Conservation (phyloP, 2,888 invertebrate species). For the Lochmaea crataegi region DNA sequence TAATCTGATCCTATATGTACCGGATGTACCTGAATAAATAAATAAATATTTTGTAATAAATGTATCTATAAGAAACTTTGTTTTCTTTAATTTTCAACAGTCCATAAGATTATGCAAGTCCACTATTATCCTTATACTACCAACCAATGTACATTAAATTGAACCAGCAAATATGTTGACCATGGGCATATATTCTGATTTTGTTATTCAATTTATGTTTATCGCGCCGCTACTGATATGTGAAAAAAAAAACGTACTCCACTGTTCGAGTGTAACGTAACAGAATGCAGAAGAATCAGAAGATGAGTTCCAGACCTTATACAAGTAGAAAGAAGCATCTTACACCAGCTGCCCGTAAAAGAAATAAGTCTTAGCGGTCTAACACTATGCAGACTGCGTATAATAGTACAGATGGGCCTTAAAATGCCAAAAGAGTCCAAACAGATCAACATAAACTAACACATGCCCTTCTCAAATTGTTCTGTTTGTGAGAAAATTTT, state of each 20-base stretch:
- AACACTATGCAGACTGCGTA: slow-evolving; percentile 55
- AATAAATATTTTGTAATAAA: slow-evolving; percentile 1
- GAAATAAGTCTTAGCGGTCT: slow-evolving; percentile 54
- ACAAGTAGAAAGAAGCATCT: slow-evolving; percentile 30
- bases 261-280: slow-evolving; percentile 12
- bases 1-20: background rate
- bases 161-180: too few species aligned
- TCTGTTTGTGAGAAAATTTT: slow-evolving; percentile 40
- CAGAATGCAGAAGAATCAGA: slow-evolving; percentile 33
- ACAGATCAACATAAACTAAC: slow-evolving; percentile 42
- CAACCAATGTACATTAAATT: too few species aligned
- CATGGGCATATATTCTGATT: too few species aligned
- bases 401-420: slow-evolving; percentile 49
- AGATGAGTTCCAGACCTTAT: slow-evolving; percentile 49
- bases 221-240: too few species aligned
- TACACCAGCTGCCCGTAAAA: slow-evolving; percentile 54
- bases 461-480: slow-evolving; percentile 38
- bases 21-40: slow-evolving; percentile 9
- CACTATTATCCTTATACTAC: too few species aligned
- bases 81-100: background rate
- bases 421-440: slow-evolving; percentile 50
- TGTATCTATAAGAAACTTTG: background rate
- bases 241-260: background rate
- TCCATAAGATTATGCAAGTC: too few species aligned
- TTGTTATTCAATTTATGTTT: background rate